phyloP scores from a whole-genome alignment of 2,888 invertebrate genomes.

The Stenurella melanura region DNA sequence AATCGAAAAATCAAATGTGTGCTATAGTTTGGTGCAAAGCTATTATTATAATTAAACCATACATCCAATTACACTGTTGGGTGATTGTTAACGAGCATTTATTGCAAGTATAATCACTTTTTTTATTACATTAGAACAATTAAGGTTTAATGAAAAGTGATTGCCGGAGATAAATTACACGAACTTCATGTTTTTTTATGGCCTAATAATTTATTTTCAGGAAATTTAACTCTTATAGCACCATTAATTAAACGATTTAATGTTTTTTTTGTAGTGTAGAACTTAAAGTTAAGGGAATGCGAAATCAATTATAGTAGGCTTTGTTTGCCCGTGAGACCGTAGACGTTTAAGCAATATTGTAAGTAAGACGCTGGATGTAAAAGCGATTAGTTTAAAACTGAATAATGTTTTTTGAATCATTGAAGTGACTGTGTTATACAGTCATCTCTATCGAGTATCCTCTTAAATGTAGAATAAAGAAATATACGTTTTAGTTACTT shows the following conservation, averaged over 20 bases:
- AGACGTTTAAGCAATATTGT: background rate
- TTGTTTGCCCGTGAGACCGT: background rate
- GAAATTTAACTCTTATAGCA: background rate
- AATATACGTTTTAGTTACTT: background rate
- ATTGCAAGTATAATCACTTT: conserved; percentile 1
- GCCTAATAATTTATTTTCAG: conserved; percentile 19
- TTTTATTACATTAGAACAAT: background rate
- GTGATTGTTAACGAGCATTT: background rate
- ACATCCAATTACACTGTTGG: background rate
- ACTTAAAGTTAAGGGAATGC: conserved; percentile 1
- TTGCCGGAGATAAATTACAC: conserved; percentile 1
- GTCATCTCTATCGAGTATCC: background rate
- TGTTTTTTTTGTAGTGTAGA: background rate
- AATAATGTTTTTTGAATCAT: background rate
- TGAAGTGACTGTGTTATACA: background rate
- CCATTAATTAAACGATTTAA: background rate
- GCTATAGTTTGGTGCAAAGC: background rate
- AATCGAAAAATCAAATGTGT: background rate
- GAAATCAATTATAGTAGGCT: conserved; percentile 5
- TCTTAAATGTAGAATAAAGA: background rate
- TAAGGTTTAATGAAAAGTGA: conserved; percentile 3
- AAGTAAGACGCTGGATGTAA: background rate
- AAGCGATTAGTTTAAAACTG: background rate
- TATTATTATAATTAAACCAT: background rate
- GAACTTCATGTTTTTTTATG: conserved; percentile 2